Evolutionary conservation across 1,140 invertebrate species (phyloP), one percentile per base, ranked within the genome.

Genomic region (Cydia splendana): DNA sequence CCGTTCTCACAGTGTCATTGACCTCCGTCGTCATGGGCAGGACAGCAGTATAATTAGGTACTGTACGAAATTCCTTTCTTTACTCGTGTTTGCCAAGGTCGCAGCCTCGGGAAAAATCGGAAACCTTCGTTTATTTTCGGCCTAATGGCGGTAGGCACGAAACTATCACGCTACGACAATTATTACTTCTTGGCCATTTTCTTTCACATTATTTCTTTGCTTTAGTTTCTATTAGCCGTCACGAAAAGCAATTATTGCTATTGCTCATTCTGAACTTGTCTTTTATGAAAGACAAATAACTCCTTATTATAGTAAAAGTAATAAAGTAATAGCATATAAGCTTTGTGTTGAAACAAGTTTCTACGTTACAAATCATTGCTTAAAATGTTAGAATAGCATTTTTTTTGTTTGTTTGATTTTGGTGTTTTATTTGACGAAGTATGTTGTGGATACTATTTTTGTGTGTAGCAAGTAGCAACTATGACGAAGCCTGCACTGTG

Each of bases 161-260:
- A 38, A 71, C 67, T 38, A 34, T 71, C 30, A 30, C 24, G 65
- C 28, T 9, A 34, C 30, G 24, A 38, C n/a, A 71, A 71, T 71
- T 71, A 71, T 42, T 38, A 71, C 67, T 71, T 42, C 34, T 71
- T 45, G 30, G 34, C 7, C 9, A 62, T 62, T 62, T 62, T 24
- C 57, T 62, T 62, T 62, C 57, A 3, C 57, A 62, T 62, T 62
- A 62, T 71, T 67, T 45, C 67, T 71, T 71, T 71, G 20, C 57
- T 30, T 71, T 71, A 34, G 28, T 71, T 71, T 45, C n/a, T 71
- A 42, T 71, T 71, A 71, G 67, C 67, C 15, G 67, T 71, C 67
- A 71, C 67, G 67, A 38, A 34, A 71, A 4, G 57, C 20, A 62
- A 62, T 62, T 62, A 62, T 62, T 24, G 2, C 6, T 18, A 57